These are phyloP conservation scores for Drosophila lowei DNA, from an alignment of 1,140 invertebrate genomes.

Conservation along the genomic window DNA sequence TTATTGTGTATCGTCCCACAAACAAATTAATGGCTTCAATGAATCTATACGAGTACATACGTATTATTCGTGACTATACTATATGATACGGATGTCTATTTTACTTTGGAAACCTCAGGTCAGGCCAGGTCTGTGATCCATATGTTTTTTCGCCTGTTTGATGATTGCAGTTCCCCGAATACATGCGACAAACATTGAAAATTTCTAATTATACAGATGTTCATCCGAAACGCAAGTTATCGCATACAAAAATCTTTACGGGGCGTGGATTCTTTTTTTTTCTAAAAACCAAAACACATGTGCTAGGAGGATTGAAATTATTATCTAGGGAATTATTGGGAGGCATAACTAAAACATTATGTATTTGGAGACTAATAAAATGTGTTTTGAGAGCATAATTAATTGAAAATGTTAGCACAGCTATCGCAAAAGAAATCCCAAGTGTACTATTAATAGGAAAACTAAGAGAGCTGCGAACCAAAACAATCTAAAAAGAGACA, in stretches of 20 bases:
- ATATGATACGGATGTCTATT: not conserved
- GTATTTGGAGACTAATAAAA: not conserved
- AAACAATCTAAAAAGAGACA: constrained; percentile 25
- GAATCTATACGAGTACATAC: constrained; percentile 7
- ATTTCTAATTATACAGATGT: constrained; percentile 50
- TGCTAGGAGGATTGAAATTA: constrained; percentile 8
- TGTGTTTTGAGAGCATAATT: constrained; percentile 1
- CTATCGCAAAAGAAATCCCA: constrained; percentile 17
- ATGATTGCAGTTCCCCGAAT: constrained; percentile 48
- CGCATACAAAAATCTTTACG: constrained; percentile 54
- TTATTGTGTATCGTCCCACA: constrained; percentile 28
- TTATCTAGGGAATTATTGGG: constrained; percentile 16
- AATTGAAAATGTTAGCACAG: constrained; percentile 20
- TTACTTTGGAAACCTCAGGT: constrained; percentile 14
- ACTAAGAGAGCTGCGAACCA: constrained; percentile 10
- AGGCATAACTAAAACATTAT: constrained; percentile 5
- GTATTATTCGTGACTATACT: not conserved
- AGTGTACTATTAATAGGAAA: constrained; percentile 35
- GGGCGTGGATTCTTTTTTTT: constrained; percentile 43
- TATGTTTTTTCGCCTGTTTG: constrained; percentile 44
- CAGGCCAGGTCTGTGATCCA: constrained; percentile 48
- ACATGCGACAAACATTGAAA: constrained; percentile 27
- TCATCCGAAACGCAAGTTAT: constrained; percentile 39
- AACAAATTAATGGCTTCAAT: constrained; percentile 36
- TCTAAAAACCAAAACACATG: constrained; percentile 33